Percentiles rank a stretch among this genome's conserved stretches.
Evolutionary conservation across 2,888 invertebrate genomes (phyloP).

Genomic region (Apodemia zela): DNA sequence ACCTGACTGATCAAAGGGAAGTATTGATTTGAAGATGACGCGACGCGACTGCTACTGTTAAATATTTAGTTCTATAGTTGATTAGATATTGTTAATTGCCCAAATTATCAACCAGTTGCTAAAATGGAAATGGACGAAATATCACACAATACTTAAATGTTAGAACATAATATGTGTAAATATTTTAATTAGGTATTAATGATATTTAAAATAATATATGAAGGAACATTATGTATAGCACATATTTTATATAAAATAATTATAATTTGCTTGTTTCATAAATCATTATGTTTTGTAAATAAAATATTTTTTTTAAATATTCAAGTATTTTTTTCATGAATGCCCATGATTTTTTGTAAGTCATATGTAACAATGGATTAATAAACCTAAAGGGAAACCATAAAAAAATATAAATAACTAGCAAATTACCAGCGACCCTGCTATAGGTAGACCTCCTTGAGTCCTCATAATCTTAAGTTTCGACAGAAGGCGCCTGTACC

Average conservation of each 20-base stretch:
- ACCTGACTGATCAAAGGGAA: no score
- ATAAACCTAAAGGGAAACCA: no score
- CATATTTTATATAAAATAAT: constrained; percentile 1
- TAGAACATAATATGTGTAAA: neutral
- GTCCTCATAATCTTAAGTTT: no score
- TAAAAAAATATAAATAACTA: no score
- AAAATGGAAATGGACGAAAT: constrained; percentile 12
- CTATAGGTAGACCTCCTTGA: no score
- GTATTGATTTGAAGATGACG: no score
- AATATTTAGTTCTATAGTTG: no score
- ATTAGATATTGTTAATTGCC: neutral
- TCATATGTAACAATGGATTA: no score
- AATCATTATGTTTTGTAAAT: neutral
- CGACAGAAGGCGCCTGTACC: no score
- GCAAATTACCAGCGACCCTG: no score
- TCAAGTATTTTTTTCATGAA: neutral
- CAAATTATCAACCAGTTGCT: neutral
- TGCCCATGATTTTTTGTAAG: neutral
- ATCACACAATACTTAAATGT: neutral
- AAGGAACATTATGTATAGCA: constrained; percentile 6
- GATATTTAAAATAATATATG: neutral
- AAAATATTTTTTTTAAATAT: constrained; percentile 1
- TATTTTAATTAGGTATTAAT: neutral
- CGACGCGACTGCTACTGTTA: no score
- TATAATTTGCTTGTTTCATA: neutral